Base-by-base conservation (phyloP, 1,140 invertebrate genomes). In the Dreissena polymorpha region DNA sequence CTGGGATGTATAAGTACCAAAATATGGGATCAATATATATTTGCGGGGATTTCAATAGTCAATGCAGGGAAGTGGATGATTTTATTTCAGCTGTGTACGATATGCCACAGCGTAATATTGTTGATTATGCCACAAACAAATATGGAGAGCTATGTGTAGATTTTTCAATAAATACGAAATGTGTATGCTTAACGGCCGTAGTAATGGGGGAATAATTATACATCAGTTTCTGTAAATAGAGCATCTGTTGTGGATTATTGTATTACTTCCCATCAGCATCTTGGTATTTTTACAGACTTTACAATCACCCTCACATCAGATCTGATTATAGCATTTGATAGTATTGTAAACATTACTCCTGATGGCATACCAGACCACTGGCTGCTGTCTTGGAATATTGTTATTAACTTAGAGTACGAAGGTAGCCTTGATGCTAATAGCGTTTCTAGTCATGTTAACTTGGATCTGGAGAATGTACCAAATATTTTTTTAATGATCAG, bases 171-270 rank as follows among this genome's bases (percentile, higher is more conserved):
- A 73, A 82, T 63, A 50, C 64, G 50, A 81, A 85, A 50, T 82
- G 16, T 82, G 78, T 79, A 82, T 85, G 57, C 21, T 82, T 16
- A 85, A 85, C 60, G 78, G 84, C 8, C 29, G 84, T 72, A 51
- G 27, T 68, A n/a, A 57, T 64, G 71, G 25, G n/a, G 39, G 29
- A 65, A 75, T 68, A 60, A 79, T 25, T 84, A 75, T 76, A 81
- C 84, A 18, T 68, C 65, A 71, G 71, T 85, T 10, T 64, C 67
- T 14, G 27, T 21, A 18, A 81, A 72, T 57, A 78, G 78, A 10
- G 69, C 69, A 18, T 85, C 84, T 8, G 84, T 85, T 27, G 84
- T 85, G 7, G 84, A 85, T 70, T 85, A 85, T 76, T 73, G 65
- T 63, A 0, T 80, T 49, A 27, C 51, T 10, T 29, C n/a, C n/a